phyloP scores from a whole-genome alignment of 2,113 vertebrate genomes.

The Pseudorhombus dupliciocellatus region DNA sequence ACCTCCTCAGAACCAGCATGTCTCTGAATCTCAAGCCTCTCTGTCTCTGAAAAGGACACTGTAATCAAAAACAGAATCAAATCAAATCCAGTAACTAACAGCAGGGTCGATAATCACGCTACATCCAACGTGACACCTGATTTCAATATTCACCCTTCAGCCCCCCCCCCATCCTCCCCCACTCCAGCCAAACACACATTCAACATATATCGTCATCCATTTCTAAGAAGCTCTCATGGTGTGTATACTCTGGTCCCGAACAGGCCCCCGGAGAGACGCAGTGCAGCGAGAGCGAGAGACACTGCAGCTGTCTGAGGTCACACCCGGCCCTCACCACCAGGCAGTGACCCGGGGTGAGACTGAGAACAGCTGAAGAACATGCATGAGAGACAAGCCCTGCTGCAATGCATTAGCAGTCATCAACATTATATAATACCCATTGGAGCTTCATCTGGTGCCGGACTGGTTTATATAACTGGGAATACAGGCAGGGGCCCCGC shows the following conservation, averaged over 20 bases:
- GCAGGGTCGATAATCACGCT: conserved; percentile 9
- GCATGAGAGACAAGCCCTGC: conserved; percentile 32
- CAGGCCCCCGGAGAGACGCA: conserved; percentile 33
- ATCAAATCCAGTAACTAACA: conserved; percentile 11
- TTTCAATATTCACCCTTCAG: conserved; percentile 17
- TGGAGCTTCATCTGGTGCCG: conserved; percentile 30
- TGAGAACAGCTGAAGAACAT: conserved; percentile 67
- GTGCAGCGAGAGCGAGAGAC: conserved; percentile 15
- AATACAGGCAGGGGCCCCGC: conserved; percentile 15
- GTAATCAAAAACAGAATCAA: conserved; percentile 30
- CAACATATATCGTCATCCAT: conserved; percentile 17
- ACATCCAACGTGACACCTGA: conserved; percentile 31
- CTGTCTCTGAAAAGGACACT: not conserved
- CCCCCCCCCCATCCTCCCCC: not conserved
- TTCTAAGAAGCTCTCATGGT: conserved; percentile 34
- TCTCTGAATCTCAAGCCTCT: conserved; percentile 9
- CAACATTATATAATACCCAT: conserved; percentile 60
- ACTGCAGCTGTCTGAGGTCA: conserved; percentile 68
- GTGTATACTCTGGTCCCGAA: conserved; percentile 40
- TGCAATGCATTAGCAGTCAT: conserved; percentile 39
- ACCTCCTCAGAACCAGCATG: not conserved
- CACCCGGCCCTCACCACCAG: conserved; percentile 41
- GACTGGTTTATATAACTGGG: conserved; percentile 27
- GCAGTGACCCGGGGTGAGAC: conserved; percentile 50
- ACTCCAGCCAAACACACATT: conserved; percentile 9